Evolutionary conservation across 2,113 vertebrate species (phyloP), one percentile per base, ranked within the genome.

Genomic region (Mormoops blainvillei): DNA sequence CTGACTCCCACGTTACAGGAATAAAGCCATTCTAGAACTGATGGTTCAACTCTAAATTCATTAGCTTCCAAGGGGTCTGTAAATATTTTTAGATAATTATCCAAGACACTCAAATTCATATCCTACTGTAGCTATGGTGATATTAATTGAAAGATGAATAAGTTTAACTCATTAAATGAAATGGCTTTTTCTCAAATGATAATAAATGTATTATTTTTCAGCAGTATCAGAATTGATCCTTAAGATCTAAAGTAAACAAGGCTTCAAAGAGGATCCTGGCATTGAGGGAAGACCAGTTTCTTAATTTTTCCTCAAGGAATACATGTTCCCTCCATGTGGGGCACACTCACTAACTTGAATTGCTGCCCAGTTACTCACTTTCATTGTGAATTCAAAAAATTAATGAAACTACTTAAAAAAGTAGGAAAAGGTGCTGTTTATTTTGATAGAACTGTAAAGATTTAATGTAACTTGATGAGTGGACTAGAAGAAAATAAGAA

Each of bases 91-190:
- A 89, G 70, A 54, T 67, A 81, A 85, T 89, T 88, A 68, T 86
- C 26, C 7, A 84, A 89, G 52, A 28, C 33, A 26, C 68, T 36
- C 14, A 95, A 94, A 48, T 67, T 77, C 41, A 95, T 77, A 89
- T 82, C 31, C 16, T 85, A 76, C 43, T 54, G 13, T 56, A 78
- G 48, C 28, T 58, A 78, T 54, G 85, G 24, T 86, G 43, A 73
- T 82, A 74, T 41, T 93, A 88, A 85, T 83, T 86, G 67, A 86
- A 93, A 96, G 61, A 85, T 81, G 11, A 95, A 18, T 94, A 85
- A 33, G 31, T 54, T 77, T 92, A 83, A 68, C 43, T 93, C 11
- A 80, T 82, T 76, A 71, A 70, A 61, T 65, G 20, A 78, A 87
- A 94, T 38, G 11, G 10, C 13, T 80, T 96, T 91, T 94, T 13